phyloP scores from a whole-genome alignment of 2,797 vertebrate genomes.

The Acipenser transmontanus region DNA sequence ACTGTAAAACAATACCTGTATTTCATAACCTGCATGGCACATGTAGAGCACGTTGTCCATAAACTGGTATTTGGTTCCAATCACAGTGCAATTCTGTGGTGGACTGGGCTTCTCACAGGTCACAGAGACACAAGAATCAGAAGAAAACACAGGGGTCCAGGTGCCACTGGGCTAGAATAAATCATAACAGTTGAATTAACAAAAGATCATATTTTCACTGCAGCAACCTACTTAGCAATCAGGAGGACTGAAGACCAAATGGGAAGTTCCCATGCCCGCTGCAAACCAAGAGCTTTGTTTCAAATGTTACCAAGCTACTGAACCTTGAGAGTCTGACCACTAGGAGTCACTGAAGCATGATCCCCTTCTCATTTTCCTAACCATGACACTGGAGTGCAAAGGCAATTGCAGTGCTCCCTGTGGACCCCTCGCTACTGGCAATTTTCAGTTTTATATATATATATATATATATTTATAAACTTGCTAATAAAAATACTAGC shows the following conservation, averaged over 20 bases:
- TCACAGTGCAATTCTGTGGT: constrained; percentile 63
- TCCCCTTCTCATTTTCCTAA: no score
- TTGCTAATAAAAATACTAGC: no score
- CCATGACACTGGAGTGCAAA: no score
- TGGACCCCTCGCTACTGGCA: no score
- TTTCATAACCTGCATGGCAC: constrained; percentile 78
- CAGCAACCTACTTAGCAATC: constrained; percentile 71
- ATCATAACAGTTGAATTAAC: constrained; percentile 9
- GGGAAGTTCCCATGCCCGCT: no score
- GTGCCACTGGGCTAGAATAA: constrained; percentile 61
- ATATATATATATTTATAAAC: no score
- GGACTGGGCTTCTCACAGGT: constrained; percentile 70
- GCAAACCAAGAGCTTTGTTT: no score
- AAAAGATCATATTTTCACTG: background rate
- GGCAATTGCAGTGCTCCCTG: no score
- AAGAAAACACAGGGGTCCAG: constrained; percentile 75
- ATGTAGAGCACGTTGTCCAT: constrained; percentile 69
- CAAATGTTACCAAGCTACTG: no score
- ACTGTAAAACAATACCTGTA: constrained; percentile 65
- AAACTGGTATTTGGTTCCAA: constrained; percentile 73
- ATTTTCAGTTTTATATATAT: no score
- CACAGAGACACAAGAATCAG: constrained; percentile 67
- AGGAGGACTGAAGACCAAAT: constrained; percentile 38
- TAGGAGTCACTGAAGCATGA: no score
- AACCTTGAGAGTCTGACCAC: no score